These are phyloP conservation scores for Lemur catta DNA, from an alignment of 2,797 vertebrate genomes.

Conservation along the genomic window DNA sequence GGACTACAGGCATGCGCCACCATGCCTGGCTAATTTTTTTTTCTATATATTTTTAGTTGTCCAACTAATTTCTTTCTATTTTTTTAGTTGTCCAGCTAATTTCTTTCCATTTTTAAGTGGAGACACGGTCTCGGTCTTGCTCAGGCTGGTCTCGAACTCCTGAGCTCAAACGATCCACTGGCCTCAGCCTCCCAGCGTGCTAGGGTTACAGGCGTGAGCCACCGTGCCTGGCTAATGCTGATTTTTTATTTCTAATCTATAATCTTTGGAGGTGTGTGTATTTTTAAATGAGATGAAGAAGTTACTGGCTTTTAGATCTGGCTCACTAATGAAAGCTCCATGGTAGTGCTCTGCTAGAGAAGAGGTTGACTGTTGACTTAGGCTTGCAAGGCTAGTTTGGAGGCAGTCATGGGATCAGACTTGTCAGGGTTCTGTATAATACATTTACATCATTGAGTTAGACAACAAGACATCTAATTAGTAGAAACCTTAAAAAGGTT, in stretches of 20 bases:
- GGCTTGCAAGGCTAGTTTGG: neutral
- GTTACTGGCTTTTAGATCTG: neutral
- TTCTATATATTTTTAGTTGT: no score
- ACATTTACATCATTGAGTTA: neutral
- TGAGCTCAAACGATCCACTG: no score
- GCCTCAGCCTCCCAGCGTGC: no score
- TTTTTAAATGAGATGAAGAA: neutral
- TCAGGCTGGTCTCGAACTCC: no score
- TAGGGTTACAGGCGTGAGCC: no score
- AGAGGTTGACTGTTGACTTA: neutral
- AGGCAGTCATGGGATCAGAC: neutral
- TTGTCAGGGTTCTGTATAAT: neutral
- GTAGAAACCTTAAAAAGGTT: constrained; percentile 9
- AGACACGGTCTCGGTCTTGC: no score
- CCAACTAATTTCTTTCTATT: no score
- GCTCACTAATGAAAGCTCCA: neutral
- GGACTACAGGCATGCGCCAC: no score
- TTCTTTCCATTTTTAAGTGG: no score
- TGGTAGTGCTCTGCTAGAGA: neutral
- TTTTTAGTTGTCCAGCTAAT: no score
- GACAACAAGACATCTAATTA: neutral
- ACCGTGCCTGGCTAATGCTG: neutral
- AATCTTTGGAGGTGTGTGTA: neutral
- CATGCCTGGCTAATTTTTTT: no score
- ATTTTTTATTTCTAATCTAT: neutral